A percentile compares a stretch with the other conserved stretches of the same genome.
Evolutionary conservation across 2,888 invertebrate species (phyloP).

Genomic region (Heliconius erato): DNA sequence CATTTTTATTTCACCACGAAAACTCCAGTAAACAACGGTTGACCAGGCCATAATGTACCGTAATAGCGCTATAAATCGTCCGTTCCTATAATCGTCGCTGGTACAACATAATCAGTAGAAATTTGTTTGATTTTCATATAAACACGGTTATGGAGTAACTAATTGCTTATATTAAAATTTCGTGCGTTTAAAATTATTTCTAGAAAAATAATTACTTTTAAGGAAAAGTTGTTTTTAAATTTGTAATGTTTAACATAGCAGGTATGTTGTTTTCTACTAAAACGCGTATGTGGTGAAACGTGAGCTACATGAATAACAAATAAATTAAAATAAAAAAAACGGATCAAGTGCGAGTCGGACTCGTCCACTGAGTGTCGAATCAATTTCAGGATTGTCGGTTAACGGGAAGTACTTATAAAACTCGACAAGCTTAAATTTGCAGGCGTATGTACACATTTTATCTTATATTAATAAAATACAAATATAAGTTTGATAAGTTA

Average conservation of each 20-base stretch:
- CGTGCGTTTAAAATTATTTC: background rate
- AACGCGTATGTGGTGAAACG: no score
- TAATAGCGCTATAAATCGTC: constrained; percentile 43
- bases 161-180: constrained; percentile 8
- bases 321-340: no score
- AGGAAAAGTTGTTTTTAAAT: background rate
- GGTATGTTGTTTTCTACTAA: no score
- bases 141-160: background rate
- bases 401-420: no score
- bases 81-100: constrained; percentile 37
- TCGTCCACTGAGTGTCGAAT: no score
- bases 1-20: constrained; percentile 32
- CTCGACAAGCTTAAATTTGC: no score
- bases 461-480: no score
- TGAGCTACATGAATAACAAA: no score
- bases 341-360: no score
- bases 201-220: background rate
- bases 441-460: no score
- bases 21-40: constrained; percentile 44
- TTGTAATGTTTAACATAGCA: background rate
- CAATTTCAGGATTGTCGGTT: no score
- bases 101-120: constrained; percentile 46
- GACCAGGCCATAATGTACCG: constrained; percentile 34
- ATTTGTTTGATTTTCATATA: constrained; percentile 30
- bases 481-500: no score